phyloP scores from a whole-genome alignment of 2,797 vertebrate genomes.

The Bufotes viridis region DNA sequence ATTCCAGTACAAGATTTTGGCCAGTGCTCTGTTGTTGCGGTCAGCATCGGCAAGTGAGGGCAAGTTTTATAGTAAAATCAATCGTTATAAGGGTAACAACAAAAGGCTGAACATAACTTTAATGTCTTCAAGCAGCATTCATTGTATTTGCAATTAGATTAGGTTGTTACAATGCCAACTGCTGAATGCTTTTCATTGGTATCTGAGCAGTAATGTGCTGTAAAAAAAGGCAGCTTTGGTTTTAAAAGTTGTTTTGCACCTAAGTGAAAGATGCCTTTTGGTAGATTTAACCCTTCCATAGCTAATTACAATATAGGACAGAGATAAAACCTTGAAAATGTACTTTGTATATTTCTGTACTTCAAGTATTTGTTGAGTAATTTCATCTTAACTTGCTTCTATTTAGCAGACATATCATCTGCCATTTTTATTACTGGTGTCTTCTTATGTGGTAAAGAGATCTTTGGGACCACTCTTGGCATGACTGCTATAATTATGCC shows the following conservation, averaged over 20 bases:
- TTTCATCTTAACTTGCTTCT: too few relatives aligned
- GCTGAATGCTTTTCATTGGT: conserved; percentile 50
- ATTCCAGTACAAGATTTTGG: conserved; percentile 46
- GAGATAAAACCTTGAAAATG: not conserved
- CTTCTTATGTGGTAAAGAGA: too few relatives aligned
- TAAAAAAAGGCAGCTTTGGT: conserved; percentile 44
- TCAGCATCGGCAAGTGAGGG: conserved; percentile 57
- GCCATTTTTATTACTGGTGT: not conserved
- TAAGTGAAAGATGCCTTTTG: not conserved
- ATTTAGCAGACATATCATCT: too few relatives aligned
- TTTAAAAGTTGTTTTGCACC: conserved; percentile 40
- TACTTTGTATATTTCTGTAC: not conserved
- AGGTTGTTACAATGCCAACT: conserved; percentile 62
- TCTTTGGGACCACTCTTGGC: too few relatives aligned
- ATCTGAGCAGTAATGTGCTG: conserved; percentile 41
- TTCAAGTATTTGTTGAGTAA: too few relatives aligned
- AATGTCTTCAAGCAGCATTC: conserved; percentile 59
- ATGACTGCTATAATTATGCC: too few relatives aligned
- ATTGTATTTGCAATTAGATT: conserved; percentile 64
- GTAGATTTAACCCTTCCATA: not conserved
- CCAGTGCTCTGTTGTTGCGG: conserved; percentile 50
- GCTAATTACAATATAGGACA: not conserved
- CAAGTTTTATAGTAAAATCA: conserved; percentile 60
- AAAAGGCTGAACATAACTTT: conserved; percentile 60
- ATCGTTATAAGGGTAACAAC: conserved; percentile 59